Evolutionary conservation across 2,113 vertebrate genomes (phyloP).

Genomic region (Trematocara unimaculatum): DNA sequence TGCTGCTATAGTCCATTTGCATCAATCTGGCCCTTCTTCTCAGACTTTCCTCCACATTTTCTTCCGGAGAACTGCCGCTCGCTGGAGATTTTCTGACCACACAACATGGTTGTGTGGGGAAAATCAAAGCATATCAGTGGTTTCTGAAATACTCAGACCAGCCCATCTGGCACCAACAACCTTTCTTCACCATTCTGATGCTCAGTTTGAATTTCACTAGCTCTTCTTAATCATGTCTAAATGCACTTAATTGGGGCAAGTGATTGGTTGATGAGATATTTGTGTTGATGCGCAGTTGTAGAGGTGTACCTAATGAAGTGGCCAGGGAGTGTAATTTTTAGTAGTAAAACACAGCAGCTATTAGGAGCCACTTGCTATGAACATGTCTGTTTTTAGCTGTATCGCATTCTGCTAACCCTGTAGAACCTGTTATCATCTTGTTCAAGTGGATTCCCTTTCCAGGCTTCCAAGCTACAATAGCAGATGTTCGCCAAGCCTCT

Average conservation of each 20-base stretch:
- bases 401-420: neutral
- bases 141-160: neutral
- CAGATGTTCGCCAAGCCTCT: neutral
- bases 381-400: neutral
- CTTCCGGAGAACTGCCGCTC: rapidly evolving
- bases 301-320: neutral
- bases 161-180: neutral
- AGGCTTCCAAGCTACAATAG: neutral
- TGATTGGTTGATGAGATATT: neutral
- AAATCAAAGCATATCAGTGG: neutral
- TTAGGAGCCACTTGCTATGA: neutral
- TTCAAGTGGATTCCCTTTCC: neutral
- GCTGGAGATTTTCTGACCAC: neutral
- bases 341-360: neutral
- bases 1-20: neutral
- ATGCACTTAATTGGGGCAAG: neutral
- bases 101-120: neutral
- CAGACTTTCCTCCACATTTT: neutral
- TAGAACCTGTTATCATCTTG: neutral
- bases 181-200: neutral
- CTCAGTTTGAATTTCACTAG: neutral
- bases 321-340: neutral
- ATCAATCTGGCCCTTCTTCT: neutral
- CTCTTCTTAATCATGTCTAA: neutral
- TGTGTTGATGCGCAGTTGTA: neutral